Evolutionary conservation across 1,140 invertebrate species (phyloP).

Genomic region (Pogonomyrmex barbatus): DNA sequence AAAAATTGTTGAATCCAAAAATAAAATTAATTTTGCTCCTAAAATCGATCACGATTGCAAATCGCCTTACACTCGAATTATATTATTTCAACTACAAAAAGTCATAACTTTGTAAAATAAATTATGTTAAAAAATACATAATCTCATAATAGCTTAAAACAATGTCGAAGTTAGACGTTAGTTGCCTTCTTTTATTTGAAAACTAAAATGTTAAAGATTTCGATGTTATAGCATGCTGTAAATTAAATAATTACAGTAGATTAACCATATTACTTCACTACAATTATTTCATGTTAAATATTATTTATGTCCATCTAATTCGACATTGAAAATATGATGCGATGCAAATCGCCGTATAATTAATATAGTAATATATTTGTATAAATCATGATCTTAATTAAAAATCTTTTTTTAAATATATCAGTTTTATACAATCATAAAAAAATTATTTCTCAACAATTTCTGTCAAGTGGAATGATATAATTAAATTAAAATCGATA

Average conservation of each 20-base stretch:
- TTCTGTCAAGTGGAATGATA: neutral
- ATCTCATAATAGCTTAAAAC: neutral
- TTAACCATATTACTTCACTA: neutral
- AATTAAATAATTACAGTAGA: neutral
- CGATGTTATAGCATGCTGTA: neutral
- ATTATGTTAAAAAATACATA: neutral
- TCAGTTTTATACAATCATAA: constrained; percentile 1
- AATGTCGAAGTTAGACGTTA: neutral
- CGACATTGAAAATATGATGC: neutral
- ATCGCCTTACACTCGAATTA: neutral
- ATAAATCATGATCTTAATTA: neutral
- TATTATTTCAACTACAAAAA: neutral
- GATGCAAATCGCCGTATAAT: constrained; percentile 15
- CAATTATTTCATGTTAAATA: neutral
- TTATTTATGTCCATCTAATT: neutral
- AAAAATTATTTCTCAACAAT: neutral
- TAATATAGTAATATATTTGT: neutral
- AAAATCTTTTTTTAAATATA: neutral
- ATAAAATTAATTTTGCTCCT: neutral
- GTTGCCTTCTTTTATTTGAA: neutral
- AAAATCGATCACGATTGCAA: neutral
- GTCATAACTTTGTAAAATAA: neutral
- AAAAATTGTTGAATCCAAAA: neutral
- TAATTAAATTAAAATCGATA: neutral
- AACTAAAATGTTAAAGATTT: neutral